Percentiles rank a stretch among this genome's conserved stretches.
Conservation (phyloP, 2,113 vertebrate species). For the Prionailurus bengalensis region DNA sequence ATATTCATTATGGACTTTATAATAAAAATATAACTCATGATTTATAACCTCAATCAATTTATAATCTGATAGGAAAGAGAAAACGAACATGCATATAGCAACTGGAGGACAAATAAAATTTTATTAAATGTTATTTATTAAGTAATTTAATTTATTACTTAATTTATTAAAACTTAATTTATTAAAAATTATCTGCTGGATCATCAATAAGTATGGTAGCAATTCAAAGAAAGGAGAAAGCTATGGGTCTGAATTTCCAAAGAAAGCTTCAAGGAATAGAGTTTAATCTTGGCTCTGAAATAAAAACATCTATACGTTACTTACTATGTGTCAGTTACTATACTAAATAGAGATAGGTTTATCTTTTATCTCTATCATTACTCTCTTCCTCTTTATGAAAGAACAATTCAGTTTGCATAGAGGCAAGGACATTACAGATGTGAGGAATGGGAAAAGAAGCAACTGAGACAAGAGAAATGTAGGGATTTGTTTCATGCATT, state of each 20-base stretch:
- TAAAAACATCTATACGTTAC: conserved; percentile 31
- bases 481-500: not conserved
- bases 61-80: conserved; percentile 19
- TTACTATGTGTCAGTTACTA: conserved; percentile 26
- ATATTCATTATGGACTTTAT: conserved; percentile 10
- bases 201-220: not conserved
- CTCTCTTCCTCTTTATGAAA: conserved; percentile 29
- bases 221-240: not conserved
- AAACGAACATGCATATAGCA: conserved; percentile 1
- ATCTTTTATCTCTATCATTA: conserved; percentile 41
- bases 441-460: not conserved
- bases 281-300: conserved; percentile 57
- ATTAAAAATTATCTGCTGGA: conserved; percentile 17
- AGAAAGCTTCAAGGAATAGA: not conserved
- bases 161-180: not conserved
- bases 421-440: not conserved
- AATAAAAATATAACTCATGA: conserved; percentile 44
- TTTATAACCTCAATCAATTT: conserved; percentile 37
- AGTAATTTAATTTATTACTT: not conserved
- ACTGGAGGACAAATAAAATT: not conserved
- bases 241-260: not conserved
- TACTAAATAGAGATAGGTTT: not conserved
- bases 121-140: conserved; percentile 40
- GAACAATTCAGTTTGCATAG: not conserved
- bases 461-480: not conserved